These are phyloP conservation scores for Sphenodon punctatus DNA, from an alignment of 2,797 vertebrate genomes.

Conservation along the genomic window DNA sequence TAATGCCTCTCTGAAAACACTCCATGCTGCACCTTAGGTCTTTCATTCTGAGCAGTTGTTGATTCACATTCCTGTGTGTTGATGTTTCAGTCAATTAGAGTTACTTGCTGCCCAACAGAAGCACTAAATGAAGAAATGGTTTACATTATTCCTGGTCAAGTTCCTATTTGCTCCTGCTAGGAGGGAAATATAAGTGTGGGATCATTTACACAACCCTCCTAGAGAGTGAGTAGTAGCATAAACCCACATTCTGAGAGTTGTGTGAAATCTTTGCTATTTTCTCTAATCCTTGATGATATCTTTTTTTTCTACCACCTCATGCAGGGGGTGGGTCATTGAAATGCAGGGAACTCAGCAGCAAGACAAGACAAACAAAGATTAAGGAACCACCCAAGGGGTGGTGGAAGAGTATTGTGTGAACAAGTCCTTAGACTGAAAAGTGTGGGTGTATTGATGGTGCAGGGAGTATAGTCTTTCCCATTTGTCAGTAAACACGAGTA, in stretches of 20 bases:
- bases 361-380: no score
- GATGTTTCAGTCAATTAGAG: slow-evolving; percentile 13
- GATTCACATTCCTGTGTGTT: slow-evolving; percentile 28
- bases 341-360: no score
- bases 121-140: neutral
- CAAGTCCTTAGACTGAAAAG: neutral
- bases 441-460: no score
- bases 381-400: no score
- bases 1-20: slow-evolving; percentile 17
- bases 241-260: neutral
- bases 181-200: slow-evolving; percentile 6
- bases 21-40: neutral
- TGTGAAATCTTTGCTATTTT: neutral
- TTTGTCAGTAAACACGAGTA: neutral
- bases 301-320: neutral
- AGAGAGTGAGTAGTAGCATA: no score
- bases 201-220: no score
- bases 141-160: slow-evolving; percentile 15
- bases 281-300: no score
- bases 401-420: neutral
- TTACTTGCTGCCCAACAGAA: neutral
- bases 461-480: neutral
- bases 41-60: slow-evolving; percentile 9
- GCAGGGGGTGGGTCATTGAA: no score
- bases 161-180: neutral